Evolutionary conservation across 2,113 vertebrate species (phyloP).

Genomic region (Pipra filicauda): DNA sequence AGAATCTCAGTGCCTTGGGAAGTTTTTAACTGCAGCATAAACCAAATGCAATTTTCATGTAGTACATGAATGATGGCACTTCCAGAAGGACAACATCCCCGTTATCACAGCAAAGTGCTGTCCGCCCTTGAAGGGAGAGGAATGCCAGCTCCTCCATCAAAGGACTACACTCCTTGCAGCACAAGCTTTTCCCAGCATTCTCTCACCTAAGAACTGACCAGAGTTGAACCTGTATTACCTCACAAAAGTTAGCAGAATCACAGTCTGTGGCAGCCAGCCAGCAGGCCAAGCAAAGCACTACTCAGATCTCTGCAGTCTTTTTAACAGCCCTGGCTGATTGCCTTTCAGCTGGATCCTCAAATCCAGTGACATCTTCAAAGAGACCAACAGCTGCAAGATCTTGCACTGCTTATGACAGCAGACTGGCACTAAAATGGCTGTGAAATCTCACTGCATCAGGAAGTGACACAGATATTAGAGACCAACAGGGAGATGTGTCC

Average conservation of each 20-base stretch:
- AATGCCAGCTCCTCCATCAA: not conserved
- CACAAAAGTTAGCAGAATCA: not conserved
- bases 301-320: not conserved
- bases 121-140: not conserved
- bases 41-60: not conserved
- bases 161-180: not conserved
- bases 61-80: not conserved
- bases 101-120: not conserved
- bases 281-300: not conserved
- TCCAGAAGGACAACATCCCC: conserved; percentile 6
- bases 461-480: not conserved
- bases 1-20: not conserved
- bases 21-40: conserved; percentile 1
- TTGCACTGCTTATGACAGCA: not conserved
- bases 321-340: not conserved
- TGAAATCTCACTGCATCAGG: not conserved
- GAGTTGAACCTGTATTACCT: not conserved
- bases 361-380: not conserved
- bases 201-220: not conserved
- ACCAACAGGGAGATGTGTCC: not conserved
- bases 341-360: not conserved
- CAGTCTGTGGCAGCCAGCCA: not conserved
- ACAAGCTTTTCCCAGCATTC: not conserved
- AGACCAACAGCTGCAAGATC: not conserved
- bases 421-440: not conserved